These are phyloP conservation scores for Notechis scutatus DNA, from an alignment of 2,113 vertebrate genomes.

Conservation along the genomic window DNA sequence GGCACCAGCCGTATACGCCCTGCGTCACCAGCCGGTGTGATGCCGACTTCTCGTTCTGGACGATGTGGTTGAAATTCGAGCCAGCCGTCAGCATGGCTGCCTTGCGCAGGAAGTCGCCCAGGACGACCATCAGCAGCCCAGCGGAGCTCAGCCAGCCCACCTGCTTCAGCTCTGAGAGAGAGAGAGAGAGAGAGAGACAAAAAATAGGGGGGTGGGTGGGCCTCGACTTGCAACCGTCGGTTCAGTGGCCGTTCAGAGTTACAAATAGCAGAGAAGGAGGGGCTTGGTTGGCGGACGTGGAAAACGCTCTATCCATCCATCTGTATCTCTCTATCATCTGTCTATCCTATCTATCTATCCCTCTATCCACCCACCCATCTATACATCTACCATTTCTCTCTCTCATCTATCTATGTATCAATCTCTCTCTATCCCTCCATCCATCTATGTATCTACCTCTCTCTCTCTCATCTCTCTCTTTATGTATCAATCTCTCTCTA, in stretches of 20 bases:
- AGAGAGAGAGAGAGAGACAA: neutral
- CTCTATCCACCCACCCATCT: too few species aligned
- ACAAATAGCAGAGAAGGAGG: neutral
- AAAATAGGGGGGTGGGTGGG: neutral
- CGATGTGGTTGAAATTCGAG: conserved; percentile 98
- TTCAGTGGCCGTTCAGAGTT: neutral
- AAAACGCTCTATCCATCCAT: too few species aligned
- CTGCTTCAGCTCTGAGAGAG: conserved; percentile 86
- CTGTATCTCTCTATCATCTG: too few species aligned
- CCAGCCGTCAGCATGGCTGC: conserved; percentile 94
- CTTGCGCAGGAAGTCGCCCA: conserved; percentile 90
- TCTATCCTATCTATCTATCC: too few species aligned
- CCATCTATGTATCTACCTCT: too few species aligned
- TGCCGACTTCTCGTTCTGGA: conserved; percentile 95
- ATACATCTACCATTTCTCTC: too few species aligned
- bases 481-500: too few species aligned
- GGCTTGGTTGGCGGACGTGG: neutral
- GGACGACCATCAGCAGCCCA: conserved; percentile 90
- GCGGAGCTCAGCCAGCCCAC: conserved; percentile 84
- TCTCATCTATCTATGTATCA: too few species aligned
- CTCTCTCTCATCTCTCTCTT: too few species aligned
- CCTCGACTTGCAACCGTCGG: rapidly evolving
- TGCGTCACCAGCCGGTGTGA: conserved; percentile 90
- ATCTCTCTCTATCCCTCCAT: too few species aligned
- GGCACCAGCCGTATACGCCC: conserved; percentile 89